phyloP scores from a whole-genome alignment of 2,113 vertebrate species.

The Uria aalge region DNA sequence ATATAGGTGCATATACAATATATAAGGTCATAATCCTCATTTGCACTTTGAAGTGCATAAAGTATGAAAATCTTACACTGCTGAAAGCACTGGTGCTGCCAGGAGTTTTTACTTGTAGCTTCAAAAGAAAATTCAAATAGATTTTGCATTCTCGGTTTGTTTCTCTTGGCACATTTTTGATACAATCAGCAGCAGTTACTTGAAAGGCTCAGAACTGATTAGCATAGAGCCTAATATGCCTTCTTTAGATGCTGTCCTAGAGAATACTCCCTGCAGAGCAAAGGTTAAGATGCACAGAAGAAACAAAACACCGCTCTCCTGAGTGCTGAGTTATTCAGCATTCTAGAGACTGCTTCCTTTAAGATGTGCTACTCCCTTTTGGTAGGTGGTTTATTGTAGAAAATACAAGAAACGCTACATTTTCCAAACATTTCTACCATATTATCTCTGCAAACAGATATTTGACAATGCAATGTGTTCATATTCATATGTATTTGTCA shows the following conservation, averaged over 20 bases:
- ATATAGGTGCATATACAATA: conserved; percentile 46
- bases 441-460: neutral
- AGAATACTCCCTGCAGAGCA: conserved; percentile 59
- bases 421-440: neutral
- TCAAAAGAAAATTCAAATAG: conserved; percentile 69
- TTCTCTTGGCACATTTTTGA: conserved; percentile 69
- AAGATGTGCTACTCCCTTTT: neutral
- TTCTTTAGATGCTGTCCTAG: conserved; percentile 43
- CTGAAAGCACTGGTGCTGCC: conserved; percentile 33
- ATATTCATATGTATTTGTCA: neutral
- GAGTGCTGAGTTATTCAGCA: conserved; percentile 32
- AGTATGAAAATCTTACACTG: conserved; percentile 32
- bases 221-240: conserved; percentile 65
- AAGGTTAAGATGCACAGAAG: conserved; percentile 51
- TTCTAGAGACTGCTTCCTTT: conserved; percentile 1
- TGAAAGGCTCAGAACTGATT: conserved; percentile 62
- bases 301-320: conserved; percentile 12
- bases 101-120: conserved; percentile 44
- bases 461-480: neutral
- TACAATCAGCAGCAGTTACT: conserved; percentile 62
- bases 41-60: conserved; percentile 32
- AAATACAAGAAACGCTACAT: neutral
- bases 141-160: conserved; percentile 52
- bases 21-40: conserved; percentile 49
- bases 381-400: conserved; percentile 7